These are phyloP conservation scores for Chaetophractus vellerosus DNA, from an alignment of 2,797 vertebrate genomes.

Conservation along the genomic window DNA sequence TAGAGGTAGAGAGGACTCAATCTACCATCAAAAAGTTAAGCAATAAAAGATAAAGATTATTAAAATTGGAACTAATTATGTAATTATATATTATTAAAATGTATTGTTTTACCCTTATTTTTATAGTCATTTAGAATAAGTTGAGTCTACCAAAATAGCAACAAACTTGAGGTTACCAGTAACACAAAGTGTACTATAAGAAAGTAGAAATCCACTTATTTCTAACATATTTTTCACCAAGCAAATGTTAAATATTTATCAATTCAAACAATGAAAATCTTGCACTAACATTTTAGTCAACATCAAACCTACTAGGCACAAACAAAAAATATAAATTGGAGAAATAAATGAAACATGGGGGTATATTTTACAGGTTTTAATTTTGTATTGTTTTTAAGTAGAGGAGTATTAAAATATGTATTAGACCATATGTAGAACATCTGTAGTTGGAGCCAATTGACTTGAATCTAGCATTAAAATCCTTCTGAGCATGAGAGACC, in stretches of 20 bases:
- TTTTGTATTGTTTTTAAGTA: background rate
- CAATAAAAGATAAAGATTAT: background rate
- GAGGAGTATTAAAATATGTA: background rate
- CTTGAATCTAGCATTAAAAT: background rate
- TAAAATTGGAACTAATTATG: background rate
- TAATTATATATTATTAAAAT: background rate
- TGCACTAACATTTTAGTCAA: background rate
- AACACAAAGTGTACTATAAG: background rate
- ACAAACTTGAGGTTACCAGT: background rate
- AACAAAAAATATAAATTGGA: background rate
- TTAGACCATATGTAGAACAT: background rate
- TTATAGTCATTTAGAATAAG: background rate
- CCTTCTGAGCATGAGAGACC: background rate
- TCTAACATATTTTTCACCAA: background rate
- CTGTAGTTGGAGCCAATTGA: background rate
- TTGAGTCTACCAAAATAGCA: too few relatives aligned
- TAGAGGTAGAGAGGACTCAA: background rate
- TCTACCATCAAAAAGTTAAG: background rate
- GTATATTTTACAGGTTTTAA: background rate
- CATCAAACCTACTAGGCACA: background rate
- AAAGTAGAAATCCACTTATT: background rate
- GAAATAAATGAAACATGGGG: conserved; percentile 18
- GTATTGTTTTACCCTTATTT: background rate
- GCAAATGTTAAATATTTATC: background rate
- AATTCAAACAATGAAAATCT: background rate